Percentiles rank a stretch among this genome's conserved stretches.
Evolutionary conservation across 92 coral and sea anemone genomes (phyloP).

Genomic region (Pocillopora meandrina): DNA sequence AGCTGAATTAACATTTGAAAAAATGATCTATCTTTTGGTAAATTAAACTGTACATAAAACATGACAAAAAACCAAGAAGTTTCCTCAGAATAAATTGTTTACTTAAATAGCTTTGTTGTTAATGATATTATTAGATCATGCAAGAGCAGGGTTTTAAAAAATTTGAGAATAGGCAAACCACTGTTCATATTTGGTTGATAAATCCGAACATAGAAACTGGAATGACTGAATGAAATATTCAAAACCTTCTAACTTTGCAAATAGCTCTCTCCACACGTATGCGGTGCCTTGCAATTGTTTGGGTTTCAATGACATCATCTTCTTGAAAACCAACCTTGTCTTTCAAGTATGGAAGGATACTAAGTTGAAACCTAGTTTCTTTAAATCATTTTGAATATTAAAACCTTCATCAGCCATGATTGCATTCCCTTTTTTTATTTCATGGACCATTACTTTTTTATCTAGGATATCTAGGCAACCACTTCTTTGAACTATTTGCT

Average conservation of each 20-base stretch:
- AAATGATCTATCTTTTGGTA: neutral
- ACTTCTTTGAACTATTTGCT: constrained; percentile 51
- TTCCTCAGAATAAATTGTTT: neutral
- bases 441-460: constrained; percentile 35
- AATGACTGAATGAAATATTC: constrained; percentile 33
- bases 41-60: neutral
- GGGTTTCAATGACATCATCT: constrained; percentile 44
- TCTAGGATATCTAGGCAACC: constrained; percentile 50
- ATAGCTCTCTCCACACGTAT: constrained; percentile 62
- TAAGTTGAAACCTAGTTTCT: constrained; percentile 33
- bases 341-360: constrained; percentile 53
- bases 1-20: constrained; percentile 10
- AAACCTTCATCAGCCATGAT: constrained; percentile 64
- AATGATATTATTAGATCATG: neutral
- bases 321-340: constrained; percentile 44
- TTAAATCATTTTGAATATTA: constrained; percentile 40
- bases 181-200: constrained; percentile 55
- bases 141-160: constrained; percentile 36
- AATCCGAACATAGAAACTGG: constrained; percentile 3
- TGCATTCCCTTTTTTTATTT: constrained; percentile 27
- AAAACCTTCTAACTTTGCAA: constrained; percentile 47
- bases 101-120: neutral
- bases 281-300: constrained; percentile 54
- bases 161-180: constrained; percentile 41
- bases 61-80: neutral